Evolutionary conservation across 2,888 invertebrate species (phyloP).

Genomic region (Acanthococcus lagerstroemiae): DNA sequence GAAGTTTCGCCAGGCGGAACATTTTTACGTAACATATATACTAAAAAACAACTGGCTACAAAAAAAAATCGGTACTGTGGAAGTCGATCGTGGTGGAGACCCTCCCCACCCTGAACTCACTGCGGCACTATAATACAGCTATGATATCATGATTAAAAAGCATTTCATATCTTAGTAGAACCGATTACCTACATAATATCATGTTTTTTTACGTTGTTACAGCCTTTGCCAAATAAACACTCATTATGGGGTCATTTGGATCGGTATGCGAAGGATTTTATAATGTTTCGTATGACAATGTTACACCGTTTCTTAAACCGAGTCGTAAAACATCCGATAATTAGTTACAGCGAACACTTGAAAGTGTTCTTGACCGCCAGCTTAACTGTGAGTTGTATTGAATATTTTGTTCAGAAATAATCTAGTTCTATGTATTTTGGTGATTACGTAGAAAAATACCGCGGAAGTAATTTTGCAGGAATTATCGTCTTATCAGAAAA

Average conservation of each 20-base stretch:
- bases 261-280: conserved; percentile 60
- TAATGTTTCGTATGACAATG: conserved; percentile 54
- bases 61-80: no score
- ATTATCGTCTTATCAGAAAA: conserved; percentile 52
- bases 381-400: conserved; percentile 51
- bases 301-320: conserved; percentile 56
- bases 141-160: no score
- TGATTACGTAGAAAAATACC: no score
- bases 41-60: conserved; percentile 36
- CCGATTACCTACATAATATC: no score
- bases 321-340: conserved; percentile 57
- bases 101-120: no score
- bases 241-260: conserved; percentile 56
- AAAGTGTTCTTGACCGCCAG: conserved; percentile 56
- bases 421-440: no score
- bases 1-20: no score
- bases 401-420: conserved; percentile 10
- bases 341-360: conserved; percentile 55
- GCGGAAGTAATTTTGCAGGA: conserved; percentile 50
- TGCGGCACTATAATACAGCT: no score
- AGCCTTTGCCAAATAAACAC: conserved; percentile 62
- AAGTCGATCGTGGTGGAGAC: no score
- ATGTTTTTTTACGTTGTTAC: no score
- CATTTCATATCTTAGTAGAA: no score
- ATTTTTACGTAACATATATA: neutral